Conservation (phyloP, 2,797 vertebrate genomes). For the Alauda arvensis region DNA sequence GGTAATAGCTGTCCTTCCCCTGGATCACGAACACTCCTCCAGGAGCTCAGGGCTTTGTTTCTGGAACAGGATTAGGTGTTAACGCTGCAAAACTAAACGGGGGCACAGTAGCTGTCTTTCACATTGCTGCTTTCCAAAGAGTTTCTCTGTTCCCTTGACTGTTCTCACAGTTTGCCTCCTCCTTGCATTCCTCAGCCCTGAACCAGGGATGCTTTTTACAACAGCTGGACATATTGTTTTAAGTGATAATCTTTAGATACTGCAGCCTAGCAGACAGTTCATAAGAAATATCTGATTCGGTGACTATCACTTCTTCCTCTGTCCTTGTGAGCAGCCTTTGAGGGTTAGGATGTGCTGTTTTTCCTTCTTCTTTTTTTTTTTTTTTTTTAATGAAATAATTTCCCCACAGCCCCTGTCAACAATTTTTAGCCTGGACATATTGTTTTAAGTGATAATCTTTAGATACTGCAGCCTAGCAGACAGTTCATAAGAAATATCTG, state of each 20-base stretch:
- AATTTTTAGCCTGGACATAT: conserved; percentile 13
- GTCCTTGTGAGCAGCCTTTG: conserved; percentile 25
- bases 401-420: neutral
- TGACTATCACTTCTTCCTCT: conserved; percentile 30
- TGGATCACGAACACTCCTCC: neutral
- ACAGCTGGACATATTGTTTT: conserved; percentile 57
- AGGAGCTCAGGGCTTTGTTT: conserved; percentile 40
- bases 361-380: neutral
- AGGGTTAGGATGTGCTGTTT: neutral
- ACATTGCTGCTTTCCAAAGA: neutral
- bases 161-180: conserved; percentile 25
- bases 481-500: conserved; percentile 55
- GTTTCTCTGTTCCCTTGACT: neutral
- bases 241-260: conserved; percentile 61
- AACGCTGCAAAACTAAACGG: neutral
- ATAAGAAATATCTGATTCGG: conserved; percentile 47
- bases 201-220: neutral
- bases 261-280: conserved; percentile 36
- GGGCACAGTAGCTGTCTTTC: neutral
- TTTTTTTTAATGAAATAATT: conserved; percentile 6
- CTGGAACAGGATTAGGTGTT: conserved; percentile 29
- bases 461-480: conserved; percentile 40
- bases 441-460: conserved; percentile 63
- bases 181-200: neutral
- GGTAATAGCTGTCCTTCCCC: conserved; percentile 11